A percentile compares a stretch with the other conserved stretches of the same genome.
These are phyloP conservation scores for Grantiella picta DNA, from an alignment of 2,113 vertebrate species.

Conservation along the genomic window DNA sequence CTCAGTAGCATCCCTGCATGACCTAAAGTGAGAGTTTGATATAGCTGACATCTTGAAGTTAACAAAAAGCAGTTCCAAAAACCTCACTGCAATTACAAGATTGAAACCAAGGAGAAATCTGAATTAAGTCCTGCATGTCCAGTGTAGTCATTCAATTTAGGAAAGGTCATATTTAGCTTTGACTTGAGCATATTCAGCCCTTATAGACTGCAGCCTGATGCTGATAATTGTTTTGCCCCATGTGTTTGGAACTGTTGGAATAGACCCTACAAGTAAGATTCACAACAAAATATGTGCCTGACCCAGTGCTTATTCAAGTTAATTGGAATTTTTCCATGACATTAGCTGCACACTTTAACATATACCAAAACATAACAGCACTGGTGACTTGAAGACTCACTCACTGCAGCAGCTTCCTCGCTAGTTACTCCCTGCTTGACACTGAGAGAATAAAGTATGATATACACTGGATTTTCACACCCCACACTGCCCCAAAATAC, in stretches of 20 bases:
- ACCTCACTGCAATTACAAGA: neutral
- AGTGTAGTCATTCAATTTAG: neutral
- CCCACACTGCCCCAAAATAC: neutral
- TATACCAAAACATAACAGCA: neutral
- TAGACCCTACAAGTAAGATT: neutral
- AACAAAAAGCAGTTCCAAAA: neutral
- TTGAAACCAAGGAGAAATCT: neutral
- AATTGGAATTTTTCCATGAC: neutral
- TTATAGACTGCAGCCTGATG: neutral
- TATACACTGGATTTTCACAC: neutral
- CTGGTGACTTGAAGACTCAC: neutral
- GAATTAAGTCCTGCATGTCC: neutral
- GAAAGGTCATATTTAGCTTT: neutral
- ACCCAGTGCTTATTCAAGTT: neutral
- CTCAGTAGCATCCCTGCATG: neutral
- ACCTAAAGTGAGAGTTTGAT: neutral
- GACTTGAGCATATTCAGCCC: neutral
- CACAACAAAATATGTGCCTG: neutral
- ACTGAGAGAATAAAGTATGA: neutral
- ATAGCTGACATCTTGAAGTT: neutral
- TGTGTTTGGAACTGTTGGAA: neutral
- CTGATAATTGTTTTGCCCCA: neutral
- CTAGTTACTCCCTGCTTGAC: neutral
- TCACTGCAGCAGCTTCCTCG: neutral
- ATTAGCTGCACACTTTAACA: neutral